A percentile compares a stretch with the other conserved stretches of the same genome.
These are phyloP conservation scores for Acleris cristana DNA, from an alignment of 2,888 invertebrate species.

Conservation along the genomic window DNA sequence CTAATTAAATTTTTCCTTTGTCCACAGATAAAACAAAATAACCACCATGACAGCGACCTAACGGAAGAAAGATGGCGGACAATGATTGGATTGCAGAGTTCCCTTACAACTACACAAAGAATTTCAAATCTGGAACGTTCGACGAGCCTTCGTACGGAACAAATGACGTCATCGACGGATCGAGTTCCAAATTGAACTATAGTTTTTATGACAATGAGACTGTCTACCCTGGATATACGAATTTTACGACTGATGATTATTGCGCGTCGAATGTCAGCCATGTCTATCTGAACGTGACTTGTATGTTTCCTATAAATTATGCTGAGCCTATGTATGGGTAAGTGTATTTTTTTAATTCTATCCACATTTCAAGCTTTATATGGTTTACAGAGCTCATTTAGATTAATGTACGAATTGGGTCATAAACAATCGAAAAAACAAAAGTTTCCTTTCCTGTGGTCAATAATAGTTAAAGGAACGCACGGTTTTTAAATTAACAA, in stretches of 20 bases:
- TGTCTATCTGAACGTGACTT: slow-evolving; percentile 85
- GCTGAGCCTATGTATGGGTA: slow-evolving; percentile 88
- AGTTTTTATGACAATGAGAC: slow-evolving; percentile 62
- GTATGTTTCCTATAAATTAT: slow-evolving; percentile 86
- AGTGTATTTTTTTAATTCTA: slow-evolving; percentile 44
- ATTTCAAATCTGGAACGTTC: slow-evolving; percentile 45
- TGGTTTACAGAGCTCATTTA: not conserved
- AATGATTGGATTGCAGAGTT: slow-evolving; percentile 66
- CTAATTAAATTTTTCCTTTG: slow-evolving; percentile 4
- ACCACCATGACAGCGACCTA: slow-evolving; percentile 22
- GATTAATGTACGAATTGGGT: no score
- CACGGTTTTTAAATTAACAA: no score
- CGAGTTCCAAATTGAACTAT: slow-evolving; percentile 49
- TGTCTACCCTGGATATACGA: slow-evolving; percentile 54
- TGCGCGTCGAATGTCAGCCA: slow-evolving; percentile 73
- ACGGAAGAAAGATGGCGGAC: slow-evolving; percentile 63
- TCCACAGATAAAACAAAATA: slow-evolving; percentile 42
- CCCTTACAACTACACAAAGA: slow-evolving; percentile 49
- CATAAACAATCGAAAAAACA: no score
- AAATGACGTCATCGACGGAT: slow-evolving; percentile 41
- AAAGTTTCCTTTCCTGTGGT: no score
- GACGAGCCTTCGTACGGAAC: slow-evolving; percentile 40
- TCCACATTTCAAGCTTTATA: no score
- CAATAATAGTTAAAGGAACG: no score
- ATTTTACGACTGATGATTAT: slow-evolving; percentile 70